Conservation (phyloP, 1,140 invertebrate species). For the Macrosteles quadrilineatus region DNA sequence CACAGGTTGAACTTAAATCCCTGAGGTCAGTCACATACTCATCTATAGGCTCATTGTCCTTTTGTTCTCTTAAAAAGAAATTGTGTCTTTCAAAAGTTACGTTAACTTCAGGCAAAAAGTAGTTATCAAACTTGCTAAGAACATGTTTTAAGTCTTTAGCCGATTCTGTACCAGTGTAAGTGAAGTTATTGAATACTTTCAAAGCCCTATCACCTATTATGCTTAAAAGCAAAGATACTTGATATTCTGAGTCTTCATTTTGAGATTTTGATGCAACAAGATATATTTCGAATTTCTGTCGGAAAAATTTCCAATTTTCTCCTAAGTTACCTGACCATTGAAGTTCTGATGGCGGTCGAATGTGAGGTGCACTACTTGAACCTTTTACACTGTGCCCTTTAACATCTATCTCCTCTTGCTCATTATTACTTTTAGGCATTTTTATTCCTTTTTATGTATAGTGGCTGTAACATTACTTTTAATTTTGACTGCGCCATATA, state of each 20-base stretch:
- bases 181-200: background rate
- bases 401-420: no score
- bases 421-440: no score
- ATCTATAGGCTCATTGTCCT: background rate
- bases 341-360: background rate
- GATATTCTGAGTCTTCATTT: background rate
- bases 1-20: background rate
- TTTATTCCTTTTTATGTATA: no score
- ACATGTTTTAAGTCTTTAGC: background rate
- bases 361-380: no score
- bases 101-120: background rate
- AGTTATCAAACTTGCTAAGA: background rate
- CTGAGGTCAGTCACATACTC: background rate
- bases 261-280: background rate
- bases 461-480: no score
- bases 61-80: background rate
- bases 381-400: no score
- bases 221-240: background rate
- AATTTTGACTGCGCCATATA: no score
- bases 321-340: background rate
- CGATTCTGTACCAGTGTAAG: background rate
- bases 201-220: background rate
- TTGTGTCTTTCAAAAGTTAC: slow-evolving; percentile 5
- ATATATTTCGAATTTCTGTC: slow-evolving; percentile 3
- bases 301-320: slow-evolving; percentile 9